These are phyloP conservation scores for Dendrolimus pini DNA, from an alignment of 2,888 invertebrate species.

Conservation along the genomic window DNA sequence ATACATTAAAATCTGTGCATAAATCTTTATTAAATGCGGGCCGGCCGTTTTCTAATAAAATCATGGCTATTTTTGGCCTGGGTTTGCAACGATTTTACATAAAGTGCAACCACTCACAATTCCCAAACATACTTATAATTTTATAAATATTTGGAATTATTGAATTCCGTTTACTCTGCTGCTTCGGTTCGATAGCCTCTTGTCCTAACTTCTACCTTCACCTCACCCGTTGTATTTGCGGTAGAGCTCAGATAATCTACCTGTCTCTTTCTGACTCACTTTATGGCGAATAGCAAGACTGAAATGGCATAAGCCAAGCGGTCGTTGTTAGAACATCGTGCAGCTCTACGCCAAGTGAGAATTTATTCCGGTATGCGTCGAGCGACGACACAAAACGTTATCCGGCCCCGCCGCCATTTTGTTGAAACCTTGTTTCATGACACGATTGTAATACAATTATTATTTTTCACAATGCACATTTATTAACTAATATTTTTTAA, in stretches of 20 bases:
- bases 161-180: conserved; percentile 17
- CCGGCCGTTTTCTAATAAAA: too few relatives aligned
- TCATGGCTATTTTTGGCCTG: too few relatives aligned
- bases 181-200: conserved; percentile 40
- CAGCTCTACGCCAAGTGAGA: conserved; percentile 40
- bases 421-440: conserved; percentile 11
- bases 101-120: too few relatives aligned
- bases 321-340: conserved; percentile 26
- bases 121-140: too few relatives aligned
- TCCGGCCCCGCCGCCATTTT: conserved; percentile 15
- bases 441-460: not conserved
- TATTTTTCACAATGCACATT: not conserved
- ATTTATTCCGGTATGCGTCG: conserved; percentile 54
- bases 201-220: conserved; percentile 52
- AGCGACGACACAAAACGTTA: conserved; percentile 7
- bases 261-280: conserved; percentile 28
- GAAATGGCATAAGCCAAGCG: conserved; percentile 24
- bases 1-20: too few relatives aligned
- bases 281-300: conserved; percentile 12
- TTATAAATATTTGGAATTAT: not conserved
- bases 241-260: conserved; percentile 18
- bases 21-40: too few relatives aligned
- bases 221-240: conserved; percentile 35
- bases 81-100: too few relatives aligned
- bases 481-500: too few relatives aligned